These are phyloP conservation scores for Ascidia mentula DNA, from an alignment of 23 tunicate species.

Conservation along the genomic window DNA sequence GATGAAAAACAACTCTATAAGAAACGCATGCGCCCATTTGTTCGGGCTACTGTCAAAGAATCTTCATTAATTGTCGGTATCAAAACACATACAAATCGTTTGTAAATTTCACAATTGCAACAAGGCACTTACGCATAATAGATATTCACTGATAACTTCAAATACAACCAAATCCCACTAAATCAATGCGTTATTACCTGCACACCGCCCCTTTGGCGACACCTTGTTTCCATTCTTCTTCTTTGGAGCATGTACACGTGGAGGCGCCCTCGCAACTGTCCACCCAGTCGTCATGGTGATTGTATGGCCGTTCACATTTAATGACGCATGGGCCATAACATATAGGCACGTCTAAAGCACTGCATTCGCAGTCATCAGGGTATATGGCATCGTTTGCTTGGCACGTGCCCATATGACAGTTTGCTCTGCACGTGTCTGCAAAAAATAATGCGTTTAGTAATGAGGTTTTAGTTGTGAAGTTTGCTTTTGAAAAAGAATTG, in stretches of 20 bases:
- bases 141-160: no score
- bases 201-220: background rate
- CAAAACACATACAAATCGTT: no score
- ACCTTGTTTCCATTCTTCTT: background rate
- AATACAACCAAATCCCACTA: no score
- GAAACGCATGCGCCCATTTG: no score
- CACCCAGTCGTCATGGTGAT: background rate
- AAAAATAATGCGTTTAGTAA: background rate
- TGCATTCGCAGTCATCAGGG: background rate
- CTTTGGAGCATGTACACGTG: background rate
- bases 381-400: background rate
- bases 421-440: background rate
- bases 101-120: no score
- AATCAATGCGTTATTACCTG: background rate
- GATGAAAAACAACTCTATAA: no score
- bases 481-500: no score
- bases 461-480: no score
- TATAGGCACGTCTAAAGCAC: background rate
- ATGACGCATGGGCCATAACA: slow-evolving; percentile 9
- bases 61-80: no score
- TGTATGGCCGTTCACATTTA: background rate
- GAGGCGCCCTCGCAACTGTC: slow-evolving; percentile 13
- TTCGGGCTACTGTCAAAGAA: no score
- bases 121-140: no score
- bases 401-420: background rate